phyloP scores from a whole-genome alignment of 2,797 vertebrate genomes.

The Coregonus sp. region DNA sequence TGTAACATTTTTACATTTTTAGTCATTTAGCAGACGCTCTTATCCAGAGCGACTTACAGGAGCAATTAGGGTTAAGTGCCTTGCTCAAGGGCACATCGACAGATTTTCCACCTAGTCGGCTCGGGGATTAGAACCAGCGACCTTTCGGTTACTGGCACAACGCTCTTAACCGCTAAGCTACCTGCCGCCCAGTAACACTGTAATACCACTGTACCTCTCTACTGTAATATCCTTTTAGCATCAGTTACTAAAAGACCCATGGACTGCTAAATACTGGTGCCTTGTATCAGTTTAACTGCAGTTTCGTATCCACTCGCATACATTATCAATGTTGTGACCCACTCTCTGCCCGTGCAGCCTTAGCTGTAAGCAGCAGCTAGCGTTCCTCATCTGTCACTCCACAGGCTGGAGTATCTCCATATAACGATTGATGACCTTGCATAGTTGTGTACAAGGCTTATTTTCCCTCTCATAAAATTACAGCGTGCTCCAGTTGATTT shows the following conservation, averaged over 20 bases:
- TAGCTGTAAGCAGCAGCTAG: slow-evolving; percentile 52
- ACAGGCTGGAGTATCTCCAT: slow-evolving; percentile 45
- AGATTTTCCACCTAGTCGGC: no score
- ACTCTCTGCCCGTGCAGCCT: slow-evolving; percentile 32
- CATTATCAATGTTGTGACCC: slow-evolving; percentile 57
- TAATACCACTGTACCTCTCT: slow-evolving; percentile 13
- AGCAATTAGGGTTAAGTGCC: no score
- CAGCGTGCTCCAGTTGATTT: slow-evolving; percentile 41
- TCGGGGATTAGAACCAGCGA: no score
- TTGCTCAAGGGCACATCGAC: no score
- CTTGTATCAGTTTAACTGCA: slow-evolving; percentile 52
- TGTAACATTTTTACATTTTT: no score
- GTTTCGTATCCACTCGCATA: slow-evolving; percentile 42
- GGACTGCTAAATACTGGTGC: slow-evolving; percentile 21
- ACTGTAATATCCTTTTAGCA: slow-evolving; percentile 36
- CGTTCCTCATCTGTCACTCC: slow-evolving; percentile 57
- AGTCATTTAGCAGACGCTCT: no score
- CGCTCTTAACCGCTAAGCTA: no score
- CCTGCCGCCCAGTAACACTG: no score
- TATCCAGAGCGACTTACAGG: no score
- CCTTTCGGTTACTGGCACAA: no score
- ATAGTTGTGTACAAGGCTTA: slow-evolving; percentile 19
- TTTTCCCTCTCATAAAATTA: slow-evolving; percentile 53
- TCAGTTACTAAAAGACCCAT: slow-evolving; percentile 13
- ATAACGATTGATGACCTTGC: slow-evolving; percentile 38